These are phyloP conservation scores for Electrona antarctica DNA, from an alignment of 2,113 vertebrate species.

Conservation along the genomic window DNA sequence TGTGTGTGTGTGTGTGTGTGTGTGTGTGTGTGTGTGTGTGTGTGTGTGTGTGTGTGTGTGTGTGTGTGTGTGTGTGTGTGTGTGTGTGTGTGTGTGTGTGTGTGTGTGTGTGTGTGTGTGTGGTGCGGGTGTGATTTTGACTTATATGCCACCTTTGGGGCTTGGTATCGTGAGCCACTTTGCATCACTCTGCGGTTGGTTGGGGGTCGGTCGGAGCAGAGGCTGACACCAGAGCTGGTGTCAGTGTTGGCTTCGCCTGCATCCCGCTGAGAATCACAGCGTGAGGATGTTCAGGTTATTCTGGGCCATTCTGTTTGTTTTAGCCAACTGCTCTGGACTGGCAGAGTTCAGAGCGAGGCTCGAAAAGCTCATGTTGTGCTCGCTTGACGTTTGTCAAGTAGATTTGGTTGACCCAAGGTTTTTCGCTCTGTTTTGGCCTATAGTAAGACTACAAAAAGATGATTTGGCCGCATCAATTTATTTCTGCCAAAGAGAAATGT, in stretches of 20 bases:
- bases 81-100: too few species aligned
- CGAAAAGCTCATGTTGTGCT: not conserved
- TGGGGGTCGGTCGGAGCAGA: not conserved
- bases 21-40: too few species aligned
- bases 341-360: not conserved
- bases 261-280: conserved; percentile 49
- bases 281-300: conserved; percentile 30
- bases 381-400: not conserved
- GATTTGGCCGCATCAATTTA: too few species aligned
- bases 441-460: too few species aligned
- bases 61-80: too few species aligned
- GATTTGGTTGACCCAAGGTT: too few species aligned
- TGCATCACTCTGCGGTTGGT: not conserved
- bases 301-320: conserved; percentile 20
- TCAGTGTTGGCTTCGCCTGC: not conserved
- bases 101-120: too few species aligned
- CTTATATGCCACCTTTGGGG: conserved; percentile 48
- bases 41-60: too few species aligned
- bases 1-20: too few species aligned
- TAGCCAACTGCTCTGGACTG: too few species aligned
- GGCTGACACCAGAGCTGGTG: conserved; percentile 5
- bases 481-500: not conserved
- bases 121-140: conserved; percentile 31
- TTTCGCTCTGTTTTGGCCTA: not conserved
- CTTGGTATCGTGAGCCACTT: conserved; percentile 45